Percentiles rank a stretch among this genome's conserved stretches.
phyloP scores from a whole-genome alignment of 2,113 vertebrate genomes.

The Rhegmatorhina hoffmannsi region DNA sequence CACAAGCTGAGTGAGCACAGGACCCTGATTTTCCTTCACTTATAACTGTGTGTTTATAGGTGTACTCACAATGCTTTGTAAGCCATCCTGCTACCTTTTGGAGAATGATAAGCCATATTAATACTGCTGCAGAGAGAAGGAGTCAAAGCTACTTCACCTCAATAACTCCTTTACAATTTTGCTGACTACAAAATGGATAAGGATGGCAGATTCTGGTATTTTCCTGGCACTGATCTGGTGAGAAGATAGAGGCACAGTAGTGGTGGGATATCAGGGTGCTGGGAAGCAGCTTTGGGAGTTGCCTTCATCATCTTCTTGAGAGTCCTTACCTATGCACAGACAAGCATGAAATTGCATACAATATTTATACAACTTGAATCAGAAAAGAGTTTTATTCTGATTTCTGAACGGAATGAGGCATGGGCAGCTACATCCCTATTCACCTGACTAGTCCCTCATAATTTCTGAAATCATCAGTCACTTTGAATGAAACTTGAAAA shows the following conservation, averaged over 20 bases:
- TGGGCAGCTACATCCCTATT: not conserved
- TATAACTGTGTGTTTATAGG: not conserved
- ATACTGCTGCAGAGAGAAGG: not conserved
- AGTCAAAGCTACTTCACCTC: not conserved
- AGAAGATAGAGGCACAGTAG: not conserved
- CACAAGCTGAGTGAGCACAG: rapidly evolving
- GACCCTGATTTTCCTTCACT: not conserved
- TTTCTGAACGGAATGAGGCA: not conserved
- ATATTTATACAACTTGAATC: not conserved
- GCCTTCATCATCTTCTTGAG: not conserved
- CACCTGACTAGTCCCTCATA: rapidly evolving
- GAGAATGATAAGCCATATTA: not conserved
- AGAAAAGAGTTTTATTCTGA: not conserved
- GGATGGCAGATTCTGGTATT: not conserved
- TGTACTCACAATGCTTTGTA: not conserved
- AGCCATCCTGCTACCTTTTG: not conserved
- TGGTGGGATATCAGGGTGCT: not conserved
- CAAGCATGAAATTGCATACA: not conserved
- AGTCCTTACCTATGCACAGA: not conserved
- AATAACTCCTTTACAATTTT: not conserved
- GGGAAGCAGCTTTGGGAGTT: not conserved
- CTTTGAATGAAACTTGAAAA: not conserved
- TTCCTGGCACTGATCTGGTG: not conserved
- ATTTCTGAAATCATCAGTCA: not conserved
- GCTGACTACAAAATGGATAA: not conserved